These are phyloP conservation scores for Plebejus anna DNA, from an alignment of 2,888 invertebrate genomes.

Conservation along the genomic window DNA sequence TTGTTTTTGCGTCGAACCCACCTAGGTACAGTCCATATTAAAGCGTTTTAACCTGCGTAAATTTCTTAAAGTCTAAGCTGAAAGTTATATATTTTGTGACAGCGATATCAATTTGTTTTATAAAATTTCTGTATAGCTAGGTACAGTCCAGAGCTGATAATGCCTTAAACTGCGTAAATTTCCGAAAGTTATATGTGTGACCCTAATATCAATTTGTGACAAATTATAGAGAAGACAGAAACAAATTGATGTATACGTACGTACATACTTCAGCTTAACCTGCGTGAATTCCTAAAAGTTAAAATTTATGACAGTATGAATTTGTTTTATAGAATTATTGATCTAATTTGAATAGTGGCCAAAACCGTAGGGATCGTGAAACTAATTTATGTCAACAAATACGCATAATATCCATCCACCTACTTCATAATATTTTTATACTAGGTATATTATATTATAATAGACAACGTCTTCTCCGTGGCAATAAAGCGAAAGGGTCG, in stretches of 20 bases:
- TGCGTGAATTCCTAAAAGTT: no score
- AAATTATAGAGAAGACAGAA: no score
- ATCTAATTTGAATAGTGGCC: conserved; percentile 63
- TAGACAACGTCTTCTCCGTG: neutral
- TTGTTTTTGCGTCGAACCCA: conserved; percentile 32
- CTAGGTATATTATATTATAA: neutral
- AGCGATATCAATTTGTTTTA: neutral
- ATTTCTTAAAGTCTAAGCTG: neutral
- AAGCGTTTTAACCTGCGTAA: neutral
- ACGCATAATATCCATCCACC: conserved; percentile 53
- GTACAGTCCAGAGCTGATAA: neutral
- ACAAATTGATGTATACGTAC: no score
- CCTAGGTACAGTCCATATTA: neutral
- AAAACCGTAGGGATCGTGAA: conserved; percentile 57
- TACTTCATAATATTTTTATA: conserved; percentile 47
- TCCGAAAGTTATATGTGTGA: neutral
- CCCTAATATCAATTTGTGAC: no score
- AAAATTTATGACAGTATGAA: neutral
- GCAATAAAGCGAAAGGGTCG: neutral
- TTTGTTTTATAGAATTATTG: neutral
- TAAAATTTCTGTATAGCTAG: neutral
- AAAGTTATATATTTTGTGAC: neutral
- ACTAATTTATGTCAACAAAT: conserved; percentile 61
- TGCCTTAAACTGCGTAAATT: neutral
- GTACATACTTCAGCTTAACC: no score